phyloP scores from a whole-genome alignment of 2,888 invertebrate genomes.

The Eulithis testata region DNA sequence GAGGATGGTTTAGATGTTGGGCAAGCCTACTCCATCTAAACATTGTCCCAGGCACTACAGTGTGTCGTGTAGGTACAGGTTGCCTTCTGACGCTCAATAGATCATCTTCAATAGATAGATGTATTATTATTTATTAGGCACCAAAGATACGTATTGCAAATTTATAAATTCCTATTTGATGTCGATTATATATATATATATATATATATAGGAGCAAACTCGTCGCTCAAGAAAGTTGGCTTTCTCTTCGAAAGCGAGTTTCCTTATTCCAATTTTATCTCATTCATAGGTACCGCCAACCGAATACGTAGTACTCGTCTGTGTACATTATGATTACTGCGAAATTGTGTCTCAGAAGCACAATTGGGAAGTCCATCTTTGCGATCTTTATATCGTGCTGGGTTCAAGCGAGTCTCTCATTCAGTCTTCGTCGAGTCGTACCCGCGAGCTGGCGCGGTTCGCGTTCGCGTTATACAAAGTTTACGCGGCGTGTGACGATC shows the following conservation, averaged over 20 bases:
- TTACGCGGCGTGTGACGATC: conserved; percentile 5
- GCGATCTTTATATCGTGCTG: conserved; percentile 14
- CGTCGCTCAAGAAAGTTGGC: conserved; percentile 25
- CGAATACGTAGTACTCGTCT: conserved; percentile 5
- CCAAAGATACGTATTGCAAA: too few species aligned
- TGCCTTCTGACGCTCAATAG: too few species aligned
- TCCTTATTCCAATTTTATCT: conserved; percentile 28
- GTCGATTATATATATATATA: conserved; percentile 12
- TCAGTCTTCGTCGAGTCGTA: conserved; percentile 37
- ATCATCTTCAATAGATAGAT: too few species aligned
- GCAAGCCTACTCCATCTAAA: too few species aligned
- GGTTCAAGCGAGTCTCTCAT: conserved; percentile 8
- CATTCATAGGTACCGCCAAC: conserved; percentile 11
- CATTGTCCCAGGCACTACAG: too few species aligned
- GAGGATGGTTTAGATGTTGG: too few species aligned
- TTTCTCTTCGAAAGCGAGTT: conserved; percentile 34
- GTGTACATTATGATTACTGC: conserved; percentile 11
- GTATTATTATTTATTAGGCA: too few species aligned
- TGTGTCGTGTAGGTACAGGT: too few species aligned
- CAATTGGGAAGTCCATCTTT: conserved; percentile 26
- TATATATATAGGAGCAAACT: conserved; percentile 25
- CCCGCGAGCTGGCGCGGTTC: conserved; percentile 29
- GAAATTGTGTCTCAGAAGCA: conserved; percentile 14
- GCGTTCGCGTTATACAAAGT: conserved; percentile 7
- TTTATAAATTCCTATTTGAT: conserved; percentile 4